Evolutionary conservation across 2,797 vertebrate genomes (phyloP).

Genomic region (Myotis planiceps): DNA sequence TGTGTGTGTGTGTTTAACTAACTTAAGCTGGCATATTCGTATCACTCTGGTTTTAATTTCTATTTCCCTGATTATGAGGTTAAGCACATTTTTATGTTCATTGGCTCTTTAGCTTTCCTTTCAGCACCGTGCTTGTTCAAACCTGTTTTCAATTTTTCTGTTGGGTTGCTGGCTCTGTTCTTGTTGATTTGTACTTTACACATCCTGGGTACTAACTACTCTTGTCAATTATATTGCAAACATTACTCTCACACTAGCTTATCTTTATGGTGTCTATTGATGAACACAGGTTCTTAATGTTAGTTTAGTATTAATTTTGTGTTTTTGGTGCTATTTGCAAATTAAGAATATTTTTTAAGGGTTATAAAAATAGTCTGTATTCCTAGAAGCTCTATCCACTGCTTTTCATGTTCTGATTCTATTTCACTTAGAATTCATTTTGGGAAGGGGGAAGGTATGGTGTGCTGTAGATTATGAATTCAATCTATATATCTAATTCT

Average conservation of each 20-base stretch:
- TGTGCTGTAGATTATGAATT: conserved; percentile 7
- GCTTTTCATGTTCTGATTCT: conserved; percentile 12
- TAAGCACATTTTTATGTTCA: not conserved
- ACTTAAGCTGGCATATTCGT: not conserved
- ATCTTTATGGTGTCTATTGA: not conserved
- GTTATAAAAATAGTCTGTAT: conserved; percentile 1
- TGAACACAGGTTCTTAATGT: not conserved
- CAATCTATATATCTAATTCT: not conserved
- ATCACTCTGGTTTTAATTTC: not conserved
- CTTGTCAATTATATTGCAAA: not conserved
- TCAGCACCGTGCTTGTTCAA: not conserved
- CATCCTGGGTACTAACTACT: not conserved
- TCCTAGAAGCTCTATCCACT: not conserved
- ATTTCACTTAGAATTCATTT: not conserved
- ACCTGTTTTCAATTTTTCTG: not conserved
- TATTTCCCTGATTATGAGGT: not conserved
- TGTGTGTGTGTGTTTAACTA: not conserved
- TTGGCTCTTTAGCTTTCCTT: not conserved
- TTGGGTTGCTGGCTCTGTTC: not conserved
- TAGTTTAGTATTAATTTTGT: not conserved
- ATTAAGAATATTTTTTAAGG: not conserved
- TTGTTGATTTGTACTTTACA: not conserved
- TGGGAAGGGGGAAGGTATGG: not conserved
- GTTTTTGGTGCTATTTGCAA: not conserved
- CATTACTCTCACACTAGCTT: not conserved